These are phyloP conservation scores for Manacus vitellinus DNA, from an alignment of 2,113 vertebrate genomes.

Conservation along the genomic window DNA sequence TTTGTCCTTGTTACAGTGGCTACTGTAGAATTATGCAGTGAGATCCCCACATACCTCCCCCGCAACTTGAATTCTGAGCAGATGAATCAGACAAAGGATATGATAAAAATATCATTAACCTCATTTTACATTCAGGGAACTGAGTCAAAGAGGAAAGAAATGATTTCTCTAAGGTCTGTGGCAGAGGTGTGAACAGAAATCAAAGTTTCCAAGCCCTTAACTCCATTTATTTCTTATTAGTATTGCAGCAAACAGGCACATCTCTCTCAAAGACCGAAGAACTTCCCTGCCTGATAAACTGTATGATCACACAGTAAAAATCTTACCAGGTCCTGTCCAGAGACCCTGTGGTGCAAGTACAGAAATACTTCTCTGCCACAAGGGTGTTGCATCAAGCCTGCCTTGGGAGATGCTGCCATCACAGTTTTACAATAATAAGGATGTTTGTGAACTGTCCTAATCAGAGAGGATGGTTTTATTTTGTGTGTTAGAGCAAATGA, in stretches of 20 bases:
- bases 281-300: neutral
- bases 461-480: neutral
- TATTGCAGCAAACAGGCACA: neutral
- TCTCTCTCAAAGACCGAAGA: neutral
- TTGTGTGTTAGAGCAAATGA: neutral
- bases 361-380: neutral
- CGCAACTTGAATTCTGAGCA: neutral
- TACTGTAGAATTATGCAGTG: neutral
- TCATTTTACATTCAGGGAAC: constrained; percentile 18
- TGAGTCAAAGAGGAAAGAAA: constrained; percentile 7
- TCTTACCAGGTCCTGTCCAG: neutral
- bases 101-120: constrained; percentile 43
- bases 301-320: neutral
- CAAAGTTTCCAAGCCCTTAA: neutral
- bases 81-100: constrained; percentile 14
- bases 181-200: neutral
- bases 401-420: neutral
- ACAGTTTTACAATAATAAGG: neutral
- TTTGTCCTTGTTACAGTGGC: constrained; percentile 15
- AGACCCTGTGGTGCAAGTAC: neutral
- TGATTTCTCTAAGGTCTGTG: constrained; percentile 28
- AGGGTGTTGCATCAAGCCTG: rapidly evolving
- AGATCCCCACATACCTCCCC: neutral
- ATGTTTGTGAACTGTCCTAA: neutral
- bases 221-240: neutral